Conservation (phyloP, 2,797 vertebrate genomes). For the Morelia viridis region DNA sequence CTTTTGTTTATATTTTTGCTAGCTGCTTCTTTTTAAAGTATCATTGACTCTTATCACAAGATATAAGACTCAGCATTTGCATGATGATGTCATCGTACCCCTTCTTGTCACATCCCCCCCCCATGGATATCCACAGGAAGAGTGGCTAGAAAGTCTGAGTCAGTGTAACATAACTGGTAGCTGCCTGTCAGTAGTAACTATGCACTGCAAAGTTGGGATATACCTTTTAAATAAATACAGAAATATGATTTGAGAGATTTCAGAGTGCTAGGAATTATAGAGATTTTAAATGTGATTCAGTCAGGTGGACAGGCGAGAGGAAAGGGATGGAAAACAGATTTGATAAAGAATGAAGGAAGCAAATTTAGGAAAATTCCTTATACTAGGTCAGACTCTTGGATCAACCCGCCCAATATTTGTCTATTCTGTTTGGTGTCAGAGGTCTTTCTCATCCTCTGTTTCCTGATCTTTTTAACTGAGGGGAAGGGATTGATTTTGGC, state of each 20-base stretch:
- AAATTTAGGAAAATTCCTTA: not conserved
- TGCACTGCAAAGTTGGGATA: not conserved
- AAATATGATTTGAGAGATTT: not conserved
- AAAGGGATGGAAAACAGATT: not conserved
- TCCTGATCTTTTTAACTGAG: not conserved
- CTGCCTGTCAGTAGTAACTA: not conserved
- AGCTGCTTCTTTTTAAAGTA: conserved; percentile 16
- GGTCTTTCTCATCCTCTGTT: not conserved
- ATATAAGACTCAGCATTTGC: conserved; percentile 19
- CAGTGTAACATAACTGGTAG: not conserved
- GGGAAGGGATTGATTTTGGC: not conserved
- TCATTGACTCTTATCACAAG: conserved; percentile 37
- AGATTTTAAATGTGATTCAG: not conserved
- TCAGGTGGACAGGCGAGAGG: not conserved
- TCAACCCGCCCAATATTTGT: not conserved
- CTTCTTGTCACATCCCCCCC: not conserved
- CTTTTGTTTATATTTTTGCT: conserved; percentile 33
- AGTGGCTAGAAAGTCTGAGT: not conserved
- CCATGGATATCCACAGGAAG: no score
- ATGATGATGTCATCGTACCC: not conserved
- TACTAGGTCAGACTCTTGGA: not conserved
- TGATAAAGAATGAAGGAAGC: not conserved
- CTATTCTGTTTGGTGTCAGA: not conserved
- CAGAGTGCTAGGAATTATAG: not conserved
- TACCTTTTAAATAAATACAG: not conserved